Evolutionary conservation across 1,140 invertebrate genomes (phyloP), one percentile per base, ranked within the genome.

Genomic region (Hyles vespertilio): DNA sequence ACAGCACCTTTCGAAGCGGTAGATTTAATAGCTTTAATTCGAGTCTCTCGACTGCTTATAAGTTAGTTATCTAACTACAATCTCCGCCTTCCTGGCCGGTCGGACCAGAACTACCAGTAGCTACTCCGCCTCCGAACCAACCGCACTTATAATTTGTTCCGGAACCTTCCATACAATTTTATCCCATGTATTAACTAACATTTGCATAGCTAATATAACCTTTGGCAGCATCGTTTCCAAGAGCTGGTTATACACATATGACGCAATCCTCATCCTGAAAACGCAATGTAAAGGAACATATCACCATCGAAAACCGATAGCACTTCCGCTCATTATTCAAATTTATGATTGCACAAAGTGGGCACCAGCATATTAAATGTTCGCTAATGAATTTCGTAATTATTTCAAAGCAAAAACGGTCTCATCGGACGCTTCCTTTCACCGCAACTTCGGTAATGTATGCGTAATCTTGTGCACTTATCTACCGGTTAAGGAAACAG

Each of bases 281-380:
- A 46, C 49, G 40, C n/a, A 51, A 59, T 8, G 5, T n/a, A 36
- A 33, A 53, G 33, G 11, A 36, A 36, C 33, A 53, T 40, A 36
- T 40, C 32, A 53, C 36, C 36, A 40, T 53, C 36, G 36, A 53
- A 53, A 43, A 12, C 11, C 11, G 45, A 47, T 34, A 51, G 46
- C 51, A 34, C 58, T 71, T 68, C 69, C 63, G 59, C 53, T 61
- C 55, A 67, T 62, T 59, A 65, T 56, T 65, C 52, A 62, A 56
- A 65, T 61, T 54, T 59, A 62, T 55, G 43, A 51, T 22, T 47
- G 54, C 43, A 32, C 11, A 53, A 12, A 33, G 33, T 48, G 48
- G 47, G 52, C 47, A 32, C 47, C 44, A 46, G 63, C 68, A 71
- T 71, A 68, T 63, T 61, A 66, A 71, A 55, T n/a, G 53, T 32